Evolutionary conservation across 1,140 invertebrate genomes (phyloP), one percentile per base, ranked within the genome.

Genomic region (Maconellicoccus hirsutus): DNA sequence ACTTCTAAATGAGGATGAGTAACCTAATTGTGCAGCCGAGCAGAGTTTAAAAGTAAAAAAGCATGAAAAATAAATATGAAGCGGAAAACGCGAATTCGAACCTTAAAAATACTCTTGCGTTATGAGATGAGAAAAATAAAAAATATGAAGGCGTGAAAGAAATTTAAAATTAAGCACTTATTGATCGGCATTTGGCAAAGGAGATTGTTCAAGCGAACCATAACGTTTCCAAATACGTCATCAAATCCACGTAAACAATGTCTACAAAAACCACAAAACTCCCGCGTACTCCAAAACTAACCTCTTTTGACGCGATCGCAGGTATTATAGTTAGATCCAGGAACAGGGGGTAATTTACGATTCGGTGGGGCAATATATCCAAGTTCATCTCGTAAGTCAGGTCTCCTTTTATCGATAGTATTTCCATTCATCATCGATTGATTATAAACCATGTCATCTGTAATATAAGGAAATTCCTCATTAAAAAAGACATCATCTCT

Each of bases 331-430:
- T 93, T 93, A 19, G 91, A 92, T 71, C 92, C 92, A 42, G 92
- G 92, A 1, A 95, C 92, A 12, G 92, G 92, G 8, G 92, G 92
- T 59, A 94, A 83, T 80, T 94, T 94, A 73, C 92, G 84, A 79
- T 94, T 95, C 38, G 92, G 92, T 27, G 92, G 92, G 0, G 92
- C 91, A 78, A 94, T 94, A 80, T 95, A 94, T 27, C 92, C 92
- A 6, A 94, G 83, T 79, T 95, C 92, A 78, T 94, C 92, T 12
- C 90, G 86, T 25, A 93, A 82, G 73, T 92, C 90, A 0, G 89
- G 89, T 29, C 88, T 84, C 73, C 90, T 86, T 80, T 94, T 94
- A 79, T 92, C 90, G 75, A 93, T 80, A 0, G 91, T 93, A 69
- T 90, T 89, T 70, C 86, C 86, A 72, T 83, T 84, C 75, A 83